Evolutionary conservation across 2,888 invertebrate species (phyloP).

Genomic region (Agrochola circellaris): DNA sequence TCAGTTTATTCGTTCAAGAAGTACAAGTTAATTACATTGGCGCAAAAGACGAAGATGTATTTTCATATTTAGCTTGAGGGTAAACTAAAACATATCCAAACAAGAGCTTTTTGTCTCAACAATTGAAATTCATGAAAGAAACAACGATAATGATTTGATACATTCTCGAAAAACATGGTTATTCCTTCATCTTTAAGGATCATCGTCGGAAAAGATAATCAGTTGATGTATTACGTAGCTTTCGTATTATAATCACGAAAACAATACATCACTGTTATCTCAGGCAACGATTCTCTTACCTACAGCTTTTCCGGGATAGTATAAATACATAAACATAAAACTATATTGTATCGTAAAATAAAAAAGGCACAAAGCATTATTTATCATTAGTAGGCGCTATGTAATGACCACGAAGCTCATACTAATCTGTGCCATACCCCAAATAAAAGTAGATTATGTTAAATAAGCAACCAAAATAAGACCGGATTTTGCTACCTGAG

Average conservation of each 20-base stretch:
- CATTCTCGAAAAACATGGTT: slow-evolving; percentile 6
- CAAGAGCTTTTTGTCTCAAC: slow-evolving; percentile 15
- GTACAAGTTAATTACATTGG: slow-evolving; percentile 4
- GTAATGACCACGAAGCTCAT: background rate
- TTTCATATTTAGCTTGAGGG: slow-evolving; percentile 16
- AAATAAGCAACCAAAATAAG: slow-evolving; percentile 8
- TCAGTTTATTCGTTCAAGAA: background rate
- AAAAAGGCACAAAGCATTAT: background rate
- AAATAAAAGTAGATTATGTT: slow-evolving; percentile 7
- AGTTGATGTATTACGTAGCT: slow-evolving; percentile 38
- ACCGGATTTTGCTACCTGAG: slow-evolving; percentile 9
- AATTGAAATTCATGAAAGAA: slow-evolving; percentile 23
- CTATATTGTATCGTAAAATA: background rate
- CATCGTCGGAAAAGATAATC: slow-evolving; percentile 3
- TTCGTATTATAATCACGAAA: slow-evolving; percentile 36
- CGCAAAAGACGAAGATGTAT: slow-evolving; percentile 12
- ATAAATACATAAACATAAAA: slow-evolving; percentile 20
- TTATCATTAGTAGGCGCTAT: slow-evolving; percentile 1
- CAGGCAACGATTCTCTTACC: background rate
- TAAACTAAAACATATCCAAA: slow-evolving; percentile 16
- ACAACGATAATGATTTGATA: slow-evolving; percentile 3
- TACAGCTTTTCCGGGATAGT: slow-evolving; percentile 6
- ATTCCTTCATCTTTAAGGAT: slow-evolving; percentile 5
- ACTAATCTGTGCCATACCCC: slow-evolving; percentile 8
- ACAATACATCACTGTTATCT: slow-evolving; percentile 49